Conservation (phyloP, 2,797 vertebrate genomes). For the Cuniculus paca region DNA sequence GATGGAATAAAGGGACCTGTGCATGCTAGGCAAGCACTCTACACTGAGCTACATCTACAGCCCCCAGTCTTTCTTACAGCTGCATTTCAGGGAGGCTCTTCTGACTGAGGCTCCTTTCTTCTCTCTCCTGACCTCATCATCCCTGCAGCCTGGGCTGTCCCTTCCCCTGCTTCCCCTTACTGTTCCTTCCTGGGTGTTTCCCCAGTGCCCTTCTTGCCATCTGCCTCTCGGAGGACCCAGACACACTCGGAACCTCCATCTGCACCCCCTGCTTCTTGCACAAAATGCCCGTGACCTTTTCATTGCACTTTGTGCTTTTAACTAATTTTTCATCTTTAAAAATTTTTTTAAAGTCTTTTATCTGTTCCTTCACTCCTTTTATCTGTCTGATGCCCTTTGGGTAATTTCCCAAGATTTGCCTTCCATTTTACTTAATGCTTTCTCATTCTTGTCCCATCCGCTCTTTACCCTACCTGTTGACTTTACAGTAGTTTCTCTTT, state of each 20-base stretch:
- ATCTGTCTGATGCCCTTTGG: neutral
- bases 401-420: neutral
- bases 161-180: neutral
- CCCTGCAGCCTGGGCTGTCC: neutral
- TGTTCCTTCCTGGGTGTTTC: neutral
- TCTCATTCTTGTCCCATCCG: neutral
- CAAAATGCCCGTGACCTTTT: neutral
- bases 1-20: neutral
- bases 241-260: neutral
- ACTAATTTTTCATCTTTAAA: neutral
- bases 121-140: too few species aligned
- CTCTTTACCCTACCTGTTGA: neutral
- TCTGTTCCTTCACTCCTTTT: neutral
- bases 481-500: slow-evolving; percentile 3
- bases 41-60: too few species aligned
- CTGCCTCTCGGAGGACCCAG: neutral
- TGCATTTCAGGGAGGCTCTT: neutral
- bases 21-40: neutral
- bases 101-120: neutral
- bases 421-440: slow-evolving; percentile 38
- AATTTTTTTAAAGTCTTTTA: neutral
- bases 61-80: neutral
- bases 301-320: neutral
- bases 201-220: neutral
- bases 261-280: neutral